These are phyloP conservation scores for Cydia amplana DNA, from an alignment of 1,140 invertebrate species.

Conservation along the genomic window DNA sequence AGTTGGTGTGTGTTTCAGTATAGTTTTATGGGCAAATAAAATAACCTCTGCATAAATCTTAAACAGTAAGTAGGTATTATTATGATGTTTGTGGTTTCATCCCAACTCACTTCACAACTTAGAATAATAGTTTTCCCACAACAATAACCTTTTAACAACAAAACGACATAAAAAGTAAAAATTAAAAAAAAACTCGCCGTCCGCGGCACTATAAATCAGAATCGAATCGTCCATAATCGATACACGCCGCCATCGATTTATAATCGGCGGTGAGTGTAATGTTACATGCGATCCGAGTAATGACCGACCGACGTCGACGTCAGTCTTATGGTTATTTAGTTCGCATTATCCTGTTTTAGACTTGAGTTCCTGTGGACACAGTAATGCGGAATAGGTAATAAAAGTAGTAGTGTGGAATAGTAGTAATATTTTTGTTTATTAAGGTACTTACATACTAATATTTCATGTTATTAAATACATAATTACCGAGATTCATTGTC, in stretches of 20 bases:
- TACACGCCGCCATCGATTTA: slow-evolving; percentile 56
- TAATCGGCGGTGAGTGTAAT: slow-evolving; percentile 50
- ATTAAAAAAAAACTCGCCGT: slow-evolving; percentile 36
- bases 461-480: no score
- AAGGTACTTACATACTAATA: no score
- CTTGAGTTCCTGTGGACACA: no score
- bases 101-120: background rate
- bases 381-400: no score
- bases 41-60: no score
- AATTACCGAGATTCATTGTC: no score
- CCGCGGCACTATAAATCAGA: slow-evolving; percentile 58
- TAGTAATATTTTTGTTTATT: no score
- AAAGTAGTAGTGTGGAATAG: no score
- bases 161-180: slow-evolving; percentile 4
- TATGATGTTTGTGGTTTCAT: background rate
- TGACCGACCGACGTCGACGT: slow-evolving; percentile 24
- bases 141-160: slow-evolving; percentile 11
- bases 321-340: no score
- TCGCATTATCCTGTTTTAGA: no score
- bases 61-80: background rate
- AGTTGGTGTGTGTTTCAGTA: no score
- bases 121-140: slow-evolving; percentile 5
- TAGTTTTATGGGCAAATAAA: no score
- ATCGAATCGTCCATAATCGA: slow-evolving; percentile 63
- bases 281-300: slow-evolving; percentile 34